Conservation (phyloP, 2,113 vertebrate genomes). For the Bucco capensis region DNA sequence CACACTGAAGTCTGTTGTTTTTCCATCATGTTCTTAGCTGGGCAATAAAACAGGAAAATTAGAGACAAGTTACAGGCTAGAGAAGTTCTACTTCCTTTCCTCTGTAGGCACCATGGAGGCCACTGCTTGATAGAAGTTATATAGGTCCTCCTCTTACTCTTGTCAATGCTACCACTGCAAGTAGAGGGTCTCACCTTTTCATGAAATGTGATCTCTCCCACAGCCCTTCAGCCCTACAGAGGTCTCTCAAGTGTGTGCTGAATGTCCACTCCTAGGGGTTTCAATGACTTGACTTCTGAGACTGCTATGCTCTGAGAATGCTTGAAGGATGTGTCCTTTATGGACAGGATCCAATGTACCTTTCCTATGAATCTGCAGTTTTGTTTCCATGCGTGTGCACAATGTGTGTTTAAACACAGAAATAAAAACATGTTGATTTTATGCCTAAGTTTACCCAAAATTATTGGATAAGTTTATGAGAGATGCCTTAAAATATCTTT, state of each 20-base stretch:
- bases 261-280: neutral
- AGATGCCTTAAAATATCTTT: neutral
- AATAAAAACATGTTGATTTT: neutral
- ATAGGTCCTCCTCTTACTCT: neutral
- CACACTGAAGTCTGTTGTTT: neutral
- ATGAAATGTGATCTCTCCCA: neutral
- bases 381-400: neutral
- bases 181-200: neutral
- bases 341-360: neutral
- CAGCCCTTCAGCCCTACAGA: neutral
- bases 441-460: neutral
- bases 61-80: neutral
- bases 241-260: neutral
- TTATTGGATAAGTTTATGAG: neutral
- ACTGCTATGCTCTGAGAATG: fast-evolving
- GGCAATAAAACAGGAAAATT: neutral
- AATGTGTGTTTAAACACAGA: neutral
- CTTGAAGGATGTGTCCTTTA: neutral
- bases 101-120: neutral
- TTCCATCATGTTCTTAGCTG: neutral
- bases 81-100: neutral
- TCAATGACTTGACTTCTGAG: neutral
- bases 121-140: neutral
- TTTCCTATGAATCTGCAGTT: neutral
- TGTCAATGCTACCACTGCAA: neutral